These are phyloP conservation scores for Pempheris klunzingeri DNA, from an alignment of 2,797 vertebrate genomes.

Conservation along the genomic window DNA sequence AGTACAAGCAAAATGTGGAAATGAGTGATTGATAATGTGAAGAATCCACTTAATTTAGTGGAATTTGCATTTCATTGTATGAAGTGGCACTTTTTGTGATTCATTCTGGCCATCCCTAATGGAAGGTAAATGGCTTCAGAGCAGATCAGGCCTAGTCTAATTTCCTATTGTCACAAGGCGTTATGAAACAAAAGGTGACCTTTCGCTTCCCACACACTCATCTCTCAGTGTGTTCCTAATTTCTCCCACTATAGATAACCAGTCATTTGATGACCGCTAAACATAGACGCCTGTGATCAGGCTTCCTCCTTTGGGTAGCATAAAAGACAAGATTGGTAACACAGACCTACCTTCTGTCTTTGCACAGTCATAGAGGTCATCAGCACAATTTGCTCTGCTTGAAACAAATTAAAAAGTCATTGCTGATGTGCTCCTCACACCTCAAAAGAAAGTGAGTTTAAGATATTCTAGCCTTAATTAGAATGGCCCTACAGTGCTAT, in stretches of 20 bases:
- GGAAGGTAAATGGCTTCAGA: slow-evolving; percentile 81
- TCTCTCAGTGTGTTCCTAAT: slow-evolving; percentile 73
- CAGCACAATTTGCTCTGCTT: slow-evolving; percentile 40
- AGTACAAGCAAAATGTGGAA: slow-evolving; percentile 14
- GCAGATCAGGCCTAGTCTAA: slow-evolving; percentile 75
- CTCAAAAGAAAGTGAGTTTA: slow-evolving; percentile 32
- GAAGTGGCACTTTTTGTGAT: slow-evolving; percentile 78
- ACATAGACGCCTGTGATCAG: slow-evolving; percentile 26
- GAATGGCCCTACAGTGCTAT: slow-evolving; percentile 29
- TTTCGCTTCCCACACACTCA: slow-evolving; percentile 71
- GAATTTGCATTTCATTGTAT: slow-evolving; percentile 70
- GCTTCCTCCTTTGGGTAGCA: slow-evolving; percentile 32
- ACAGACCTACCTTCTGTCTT: slow-evolving; percentile 15
- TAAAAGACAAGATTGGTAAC: slow-evolving; percentile 35
- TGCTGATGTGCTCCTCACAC: neutral
- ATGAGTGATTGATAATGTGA: slow-evolving; percentile 53
- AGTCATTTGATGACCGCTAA: slow-evolving; percentile 47
- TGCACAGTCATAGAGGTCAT: slow-evolving; percentile 44
- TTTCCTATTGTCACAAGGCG: slow-evolving; percentile 75
- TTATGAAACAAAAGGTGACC: slow-evolving; percentile 80
- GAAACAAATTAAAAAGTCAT: slow-evolving; percentile 51
- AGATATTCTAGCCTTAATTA: slow-evolving; percentile 52
- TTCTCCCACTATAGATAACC: slow-evolving; percentile 68
- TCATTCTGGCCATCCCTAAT: slow-evolving; percentile 83
- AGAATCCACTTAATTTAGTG: slow-evolving; percentile 31